Base-by-base conservation (phyloP, 2,888 invertebrate species). In the Acanthoscelides obtectus region DNA sequence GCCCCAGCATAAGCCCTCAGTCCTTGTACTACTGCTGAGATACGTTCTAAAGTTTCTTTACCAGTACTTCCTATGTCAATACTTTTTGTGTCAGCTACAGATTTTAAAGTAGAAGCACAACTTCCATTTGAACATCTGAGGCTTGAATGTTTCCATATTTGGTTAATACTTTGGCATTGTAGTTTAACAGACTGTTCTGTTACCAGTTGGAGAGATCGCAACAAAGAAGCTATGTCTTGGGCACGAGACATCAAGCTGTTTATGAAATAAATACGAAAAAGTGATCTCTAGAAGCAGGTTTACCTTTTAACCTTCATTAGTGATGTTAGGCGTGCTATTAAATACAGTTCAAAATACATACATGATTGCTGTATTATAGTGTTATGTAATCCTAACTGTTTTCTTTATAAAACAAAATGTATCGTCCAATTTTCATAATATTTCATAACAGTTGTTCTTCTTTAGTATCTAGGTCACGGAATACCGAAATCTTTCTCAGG, bases 81-180 rank as follows among this genome's bases (percentile, higher is more conserved):
- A 25, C 71, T 22, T 70, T 72, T 74, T 8, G 22, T 68, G 45
- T 68, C 64, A 63, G 76, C 20, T 45, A 72, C 22, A 25, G 67
- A 68, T 70, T 70, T 69, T 66, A 64, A 72, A 69, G 75, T 68
- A 67, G 71, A 67, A 71, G 83, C 74, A 68, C 76, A 75, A 22
- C 81, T 79, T 74, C 79, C 77, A 12, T 80, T 66, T 22, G 87
- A 77, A 68, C 88, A 86, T 81, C 88, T 90, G 66, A 93, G 79
- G 82, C 90, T 93, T 20, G 93, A 94, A 84, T 92, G 92, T 83
- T 88, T 87, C 90, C 93, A 91, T 77, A 91, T 83, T 76, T 88
- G 85, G 82, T 87, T 89, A 71, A 90, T 81, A 74, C 88, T 85
- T 75, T 89, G 87, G 80, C 90, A 88, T 82, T 94, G 93, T 73